Base-by-base conservation (phyloP, 1,140 invertebrate genomes). In the Drosophila ohnishii region DNA sequence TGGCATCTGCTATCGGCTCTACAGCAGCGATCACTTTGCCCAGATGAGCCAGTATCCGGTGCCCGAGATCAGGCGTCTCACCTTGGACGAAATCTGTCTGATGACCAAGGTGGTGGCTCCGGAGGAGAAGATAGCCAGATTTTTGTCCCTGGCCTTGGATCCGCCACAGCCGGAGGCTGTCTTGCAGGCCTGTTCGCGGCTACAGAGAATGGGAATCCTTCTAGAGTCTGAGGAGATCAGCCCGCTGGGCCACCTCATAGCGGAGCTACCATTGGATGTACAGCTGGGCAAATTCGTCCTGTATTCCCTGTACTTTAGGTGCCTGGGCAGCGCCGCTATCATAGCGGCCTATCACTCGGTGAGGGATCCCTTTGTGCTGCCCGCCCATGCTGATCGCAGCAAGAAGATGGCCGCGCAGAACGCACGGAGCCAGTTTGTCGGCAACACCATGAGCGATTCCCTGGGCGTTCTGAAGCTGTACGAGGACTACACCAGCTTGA, bases 291-390 rank as follows among this genome's bases (percentile, higher is more conserved):
- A 98, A 93, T 97, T 98, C 95, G 90, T 99, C 35, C 92, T 99
- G 0, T 98, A 97, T 90, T 95, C 96, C 2, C 94, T 97, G 13
- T 95, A 98, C 13, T 94, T 99, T 16, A 97, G 97, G 89, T 99
- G 98, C 90, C 92, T 99, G 4, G 97, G 99, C 92, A 98, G 98
- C 16, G 94, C 99, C 42, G 92, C 99, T n/a, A 99, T 98, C 0
- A 96, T 99, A 30, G 97, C 97, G 6, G 96, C 97, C 88, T 94
- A 94, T 63, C 93, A 99, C 48, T 95, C 97, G 1, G 95, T 98
- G 78, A 96, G 96, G 92, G 96, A 97, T 92, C 96, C 96, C 2
- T 98, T 98, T 91, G 90, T 96, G 39, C 91, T 98, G 34, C 96
- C 97, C 32, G 58, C 39, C 25, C 1, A 5, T 28, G 25, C 25